These are phyloP conservation scores for Clarias pachynema DNA, from an alignment of 2,797 vertebrate genomes.

Conservation along the genomic window DNA sequence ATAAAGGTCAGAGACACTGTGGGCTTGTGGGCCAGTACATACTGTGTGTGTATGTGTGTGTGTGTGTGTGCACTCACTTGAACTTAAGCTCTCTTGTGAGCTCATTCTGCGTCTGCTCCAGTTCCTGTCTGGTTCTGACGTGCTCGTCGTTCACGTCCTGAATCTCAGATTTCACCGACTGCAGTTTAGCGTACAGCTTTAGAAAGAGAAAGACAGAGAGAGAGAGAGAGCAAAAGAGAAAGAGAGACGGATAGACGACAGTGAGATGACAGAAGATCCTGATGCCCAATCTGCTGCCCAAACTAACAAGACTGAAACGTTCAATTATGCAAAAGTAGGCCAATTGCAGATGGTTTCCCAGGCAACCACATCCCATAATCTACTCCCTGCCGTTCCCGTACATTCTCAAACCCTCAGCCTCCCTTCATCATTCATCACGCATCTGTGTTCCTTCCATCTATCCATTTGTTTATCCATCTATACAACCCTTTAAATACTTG, in stretches of 20 bases:
- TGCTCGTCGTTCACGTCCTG: conserved; percentile 79
- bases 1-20: not conserved
- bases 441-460: not conserved
- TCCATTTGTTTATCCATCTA: not conserved
- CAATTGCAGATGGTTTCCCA: conserved; percentile 39
- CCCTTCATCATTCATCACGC: not conserved
- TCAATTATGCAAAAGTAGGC: conserved; percentile 17
- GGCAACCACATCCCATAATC: conserved; percentile 36
- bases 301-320: conserved; percentile 28
- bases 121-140: conserved; percentile 77
- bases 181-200: conserved; percentile 77
- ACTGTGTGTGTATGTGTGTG: conserved; percentile 20
- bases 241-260: conserved; percentile 4
- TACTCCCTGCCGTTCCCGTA: not conserved
- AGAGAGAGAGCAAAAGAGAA: conserved; percentile 28
- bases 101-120: conserved; percentile 80
- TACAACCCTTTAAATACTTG: not conserved
- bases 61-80: conserved; percentile 68
- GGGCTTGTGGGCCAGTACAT: not conserved
- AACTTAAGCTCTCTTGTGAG: conserved; percentile 80
- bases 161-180: conserved; percentile 79
- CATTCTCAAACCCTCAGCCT: not conserved
- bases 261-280: not conserved
- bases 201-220: conserved; percentile 36
- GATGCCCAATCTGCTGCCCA: conserved; percentile 14